A percentile compares a stretch with the other conserved stretches of the same genome.
phyloP scores from a whole-genome alignment of 64 coral and sea anemone species.

The Exaiptasia diaphana region DNA sequence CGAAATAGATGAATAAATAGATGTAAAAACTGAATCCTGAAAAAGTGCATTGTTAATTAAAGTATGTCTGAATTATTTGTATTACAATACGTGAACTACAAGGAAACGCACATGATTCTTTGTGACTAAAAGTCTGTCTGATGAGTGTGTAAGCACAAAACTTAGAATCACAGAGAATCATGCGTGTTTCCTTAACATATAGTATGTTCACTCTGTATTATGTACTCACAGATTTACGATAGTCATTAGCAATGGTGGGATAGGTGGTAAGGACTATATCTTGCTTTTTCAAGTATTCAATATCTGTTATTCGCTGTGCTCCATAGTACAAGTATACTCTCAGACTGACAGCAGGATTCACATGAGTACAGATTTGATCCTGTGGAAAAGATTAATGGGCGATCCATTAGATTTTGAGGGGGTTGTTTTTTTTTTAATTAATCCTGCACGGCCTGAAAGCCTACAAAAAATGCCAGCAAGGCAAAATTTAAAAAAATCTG shows the following conservation, averaged over 20 bases:
- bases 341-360: constrained; percentile 16
- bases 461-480: too few relatives aligned
- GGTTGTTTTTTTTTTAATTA: too few relatives aligned
- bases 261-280: constrained; percentile 67
- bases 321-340: constrained; percentile 72
- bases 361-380: constrained; percentile 67
- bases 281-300: constrained; percentile 44
- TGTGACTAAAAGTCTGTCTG: too few relatives aligned
- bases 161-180: not conserved
- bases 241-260: constrained; percentile 55
- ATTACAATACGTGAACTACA: too few relatives aligned
- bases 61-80: not conserved
- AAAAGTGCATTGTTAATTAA: not conserved
- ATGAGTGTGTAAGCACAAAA: too few relatives aligned
- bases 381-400: not conserved
- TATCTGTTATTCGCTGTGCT: constrained; percentile 40
- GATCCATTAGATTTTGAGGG: too few relatives aligned
- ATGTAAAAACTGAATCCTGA: not conserved
- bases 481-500: too few relatives aligned
- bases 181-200: not conserved
- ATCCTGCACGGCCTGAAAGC: too few relatives aligned
- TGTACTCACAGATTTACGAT: constrained; percentile 25
- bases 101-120: too few relatives aligned
- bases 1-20: too few relatives aligned
- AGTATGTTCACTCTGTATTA: too few relatives aligned